Base-by-base conservation (phyloP, 2,113 vertebrate genomes). In the Gambusia affinis region DNA sequence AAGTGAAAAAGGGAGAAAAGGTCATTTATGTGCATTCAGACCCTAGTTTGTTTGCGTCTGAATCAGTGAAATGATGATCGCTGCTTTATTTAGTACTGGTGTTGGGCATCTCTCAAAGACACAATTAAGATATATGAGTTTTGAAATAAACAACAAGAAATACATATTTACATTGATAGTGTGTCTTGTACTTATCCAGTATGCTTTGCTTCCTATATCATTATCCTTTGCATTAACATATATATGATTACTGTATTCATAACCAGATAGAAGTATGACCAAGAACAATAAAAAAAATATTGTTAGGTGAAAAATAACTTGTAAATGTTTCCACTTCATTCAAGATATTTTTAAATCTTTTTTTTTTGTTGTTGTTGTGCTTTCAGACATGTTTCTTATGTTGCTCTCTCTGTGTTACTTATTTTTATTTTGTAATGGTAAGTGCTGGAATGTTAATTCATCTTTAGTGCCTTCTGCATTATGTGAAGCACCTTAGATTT, bases 1-100 rank as follows among this genome's bases (percentile, higher is more conserved):
- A 44, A 83, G 72, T 74, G 72, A 77, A 68, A 79, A 79, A 75
- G 35, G 12, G 65, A 63, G 30, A 63, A 24, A 19, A 31, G 72
- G 78, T 75, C 60, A 75, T 73, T 70, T 64, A 39, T 42, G 37
- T n/a, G 28, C 54, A 70, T 33, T 33, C 15, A 8, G 80, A 72
- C 65, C 14, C 12, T 76, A 81, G 39, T 22, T 51, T 82, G 39
- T 22, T 51, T 54, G 69, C 17, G 63, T 62, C 47, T 19, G 64
- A 73, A 81, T 85, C 70, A 84, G 4, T 39, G 24, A 35, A 64
- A 35, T 35, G 31, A 4, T 37, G 35, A 35, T n/a, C 24, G 24
- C 11, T 1, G 33, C 12, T 65, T 15, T 39, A 35, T 47, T 47
- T 17, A 17, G 17, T 47, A 47, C 27, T 35, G 3, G 4, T 39